Percentiles rank a stretch among this genome's conserved stretches.
Conservation (phyloP, 2,888 invertebrate species). For the Sclerodermus sp. region DNA sequence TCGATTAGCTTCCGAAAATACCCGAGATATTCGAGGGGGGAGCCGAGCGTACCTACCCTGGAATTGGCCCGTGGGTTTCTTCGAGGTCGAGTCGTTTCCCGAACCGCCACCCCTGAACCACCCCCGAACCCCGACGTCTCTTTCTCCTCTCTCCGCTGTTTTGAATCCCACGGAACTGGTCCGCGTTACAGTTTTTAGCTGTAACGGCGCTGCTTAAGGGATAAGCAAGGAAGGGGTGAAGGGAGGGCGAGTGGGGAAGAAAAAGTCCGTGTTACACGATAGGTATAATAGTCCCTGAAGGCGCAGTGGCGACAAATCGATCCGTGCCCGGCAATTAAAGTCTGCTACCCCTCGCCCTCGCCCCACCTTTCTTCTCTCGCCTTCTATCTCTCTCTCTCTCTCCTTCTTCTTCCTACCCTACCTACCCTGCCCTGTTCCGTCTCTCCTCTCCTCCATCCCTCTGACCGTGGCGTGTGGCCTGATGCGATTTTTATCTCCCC, state of each 20-base stretch:
- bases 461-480: constrained; percentile 5
- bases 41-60: too few species aligned
- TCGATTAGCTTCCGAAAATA: too few species aligned
- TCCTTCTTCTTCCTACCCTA: not conserved
- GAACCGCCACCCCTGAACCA: too few species aligned
- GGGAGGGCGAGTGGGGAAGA: not conserved
- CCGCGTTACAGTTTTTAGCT: too few species aligned
- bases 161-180: too few species aligned
- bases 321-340: constrained; percentile 47
- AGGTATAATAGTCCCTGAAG: constrained; percentile 16
- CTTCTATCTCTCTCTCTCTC: not conserved
- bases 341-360: constrained; percentile 12
- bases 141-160: too few species aligned
- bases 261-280: constrained; percentile 22
- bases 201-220: too few species aligned
- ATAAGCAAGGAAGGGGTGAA: not conserved
- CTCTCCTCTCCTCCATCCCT: not conserved
- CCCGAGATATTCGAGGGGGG: too few species aligned
- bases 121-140: too few species aligned
- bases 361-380: constrained; percentile 3
- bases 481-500: constrained; percentile 39
- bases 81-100: too few species aligned
- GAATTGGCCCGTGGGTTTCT: too few species aligned
- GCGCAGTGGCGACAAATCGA: constrained; percentile 45
- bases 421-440: not conserved